phyloP scores from a whole-genome alignment of 2,888 invertebrate species.

The Microplitis manilae region DNA sequence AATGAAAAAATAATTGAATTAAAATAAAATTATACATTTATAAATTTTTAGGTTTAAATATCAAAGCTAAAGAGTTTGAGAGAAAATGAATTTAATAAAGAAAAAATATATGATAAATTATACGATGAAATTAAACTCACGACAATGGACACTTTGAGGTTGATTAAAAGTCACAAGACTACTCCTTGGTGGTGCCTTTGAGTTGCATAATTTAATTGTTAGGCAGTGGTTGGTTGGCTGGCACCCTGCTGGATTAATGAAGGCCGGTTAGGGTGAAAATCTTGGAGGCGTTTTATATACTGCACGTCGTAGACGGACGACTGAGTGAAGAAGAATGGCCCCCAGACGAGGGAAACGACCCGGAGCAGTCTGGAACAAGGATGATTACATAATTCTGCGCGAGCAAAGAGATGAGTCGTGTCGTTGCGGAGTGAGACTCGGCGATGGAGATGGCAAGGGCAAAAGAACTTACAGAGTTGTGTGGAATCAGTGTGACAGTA shows the following conservation, averaged over 20 bases:
- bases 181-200: constrained; percentile 28
- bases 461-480: background rate
- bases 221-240: constrained; percentile 18
- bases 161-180: constrained; percentile 34
- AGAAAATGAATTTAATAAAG: background rate
- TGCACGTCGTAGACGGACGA: background rate
- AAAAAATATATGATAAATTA: background rate
- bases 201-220: constrained; percentile 43
- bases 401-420: constrained; percentile 29
- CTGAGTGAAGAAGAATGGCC: constrained; percentile 39
- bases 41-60: background rate
- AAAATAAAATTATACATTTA: background rate
- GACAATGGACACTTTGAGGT: constrained; percentile 18
- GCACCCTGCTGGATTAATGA: constrained; percentile 26
- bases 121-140: constrained; percentile 15
- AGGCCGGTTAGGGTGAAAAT: constrained; percentile 30
- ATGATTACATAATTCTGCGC: constrained; percentile 51
- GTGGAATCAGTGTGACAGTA: constrained; percentile 9
- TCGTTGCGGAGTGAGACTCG: background rate
- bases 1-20: background rate
- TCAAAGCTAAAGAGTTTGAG: background rate
- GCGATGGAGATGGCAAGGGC: background rate
- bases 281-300: constrained; percentile 23
- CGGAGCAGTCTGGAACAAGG: constrained; percentile 44
- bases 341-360: constrained; percentile 35